phyloP scores from a whole-genome alignment of 2,797 vertebrate genomes.

The Tapera naevia region DNA sequence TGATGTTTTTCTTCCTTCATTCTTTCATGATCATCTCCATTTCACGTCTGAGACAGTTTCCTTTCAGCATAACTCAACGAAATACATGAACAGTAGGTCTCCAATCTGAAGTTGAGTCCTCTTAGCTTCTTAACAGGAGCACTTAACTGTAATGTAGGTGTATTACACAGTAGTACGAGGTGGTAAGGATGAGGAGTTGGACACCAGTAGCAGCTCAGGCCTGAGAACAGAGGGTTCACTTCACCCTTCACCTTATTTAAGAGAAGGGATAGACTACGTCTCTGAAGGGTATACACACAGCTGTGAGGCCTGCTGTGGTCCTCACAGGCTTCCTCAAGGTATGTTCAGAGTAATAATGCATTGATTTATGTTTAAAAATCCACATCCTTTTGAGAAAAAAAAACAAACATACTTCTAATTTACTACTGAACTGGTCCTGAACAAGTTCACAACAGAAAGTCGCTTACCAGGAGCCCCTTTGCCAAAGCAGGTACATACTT shows the following conservation, averaged over 20 bases:
- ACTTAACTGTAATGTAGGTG: neutral
- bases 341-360: neutral
- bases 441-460: neutral
- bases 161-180: fast-evolving
- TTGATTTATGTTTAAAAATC: neutral
- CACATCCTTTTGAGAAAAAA: neutral
- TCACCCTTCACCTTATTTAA: neutral
- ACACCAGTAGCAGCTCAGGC: neutral
- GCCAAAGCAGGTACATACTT: neutral
- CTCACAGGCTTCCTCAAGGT: neutral
- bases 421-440: neutral
- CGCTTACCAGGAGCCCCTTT: neutral
- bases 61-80: neutral
- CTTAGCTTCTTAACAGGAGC: neutral
- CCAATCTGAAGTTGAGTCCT: neutral
- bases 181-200: neutral
- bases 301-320: neutral
- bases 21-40: neutral
- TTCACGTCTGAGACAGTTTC: neutral
- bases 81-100: neutral
- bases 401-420: too few relatives aligned
- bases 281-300: neutral
- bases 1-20: neutral
- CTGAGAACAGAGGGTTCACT: neutral
- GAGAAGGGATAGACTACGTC: neutral